Base-by-base conservation (phyloP, 2,888 invertebrate species). In the Pseudococcus viburni region DNA sequence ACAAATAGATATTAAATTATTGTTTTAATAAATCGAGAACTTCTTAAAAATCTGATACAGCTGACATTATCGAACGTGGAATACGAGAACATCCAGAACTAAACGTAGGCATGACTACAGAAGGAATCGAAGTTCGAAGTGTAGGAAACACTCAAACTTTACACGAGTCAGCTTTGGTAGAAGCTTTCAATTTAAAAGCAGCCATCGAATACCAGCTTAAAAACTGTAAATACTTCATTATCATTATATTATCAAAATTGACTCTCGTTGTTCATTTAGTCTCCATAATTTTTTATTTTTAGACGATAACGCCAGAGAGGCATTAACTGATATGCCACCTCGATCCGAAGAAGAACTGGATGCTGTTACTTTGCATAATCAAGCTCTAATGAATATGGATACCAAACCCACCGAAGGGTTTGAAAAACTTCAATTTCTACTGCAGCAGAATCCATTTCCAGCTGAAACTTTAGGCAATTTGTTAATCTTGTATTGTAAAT, bases 401-500 rank as follows among this genome's bases (percentile, higher is more conserved):
- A 93, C 94, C 51, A 95, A 96, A 91, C 96, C 98, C 0, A 95
- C 96, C 0, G 98, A 98, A 91, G 98, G 99, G 17, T 99, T 99
- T 91, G 98, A 98, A 91, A 97, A 97, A 91, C 92, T 98, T 85
- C 97, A 97, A 91, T 99, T 99, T 92, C 93, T 99, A 26, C 93
- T 99, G 42, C 97, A 98, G 91, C 97, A 99, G 91, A 97, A 98
- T 91, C 97, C 98, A 3, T 99, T 99, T 91, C 99, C 99, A 5
- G 96, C 97, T 17, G 99, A 99, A 93, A 99, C 99, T 0, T 99
- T 99, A 92, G 96, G 98, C 0, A 99, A 99, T 92, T 93, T 99
- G 26, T 93, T 99, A 77, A 93, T 99, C 5, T 93, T 99, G 0
- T 99, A 99, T 91, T 98, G 99, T 91, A 98, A 98, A 92, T 98